Evolutionary conservation across 2,888 invertebrate species (phyloP), one percentile per base, ranked within the genome.

Genomic region (Agriopis aurantiaria): DNA sequence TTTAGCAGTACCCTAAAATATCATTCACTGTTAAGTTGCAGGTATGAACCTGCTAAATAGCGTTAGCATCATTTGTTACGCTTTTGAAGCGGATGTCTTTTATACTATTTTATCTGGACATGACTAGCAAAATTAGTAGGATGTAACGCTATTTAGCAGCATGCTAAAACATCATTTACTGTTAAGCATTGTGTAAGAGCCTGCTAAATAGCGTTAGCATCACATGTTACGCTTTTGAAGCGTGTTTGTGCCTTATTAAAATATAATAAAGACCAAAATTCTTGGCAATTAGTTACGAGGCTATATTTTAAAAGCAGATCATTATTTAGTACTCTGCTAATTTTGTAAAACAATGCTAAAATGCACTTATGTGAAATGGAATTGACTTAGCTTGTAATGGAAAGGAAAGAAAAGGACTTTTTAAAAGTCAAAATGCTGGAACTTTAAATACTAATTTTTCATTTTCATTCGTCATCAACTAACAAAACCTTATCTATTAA

Each of bases 291-390:
- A 12, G 6, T 45, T 5, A 14, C 12, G 58, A 58, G 58, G 58
- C 46, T 58, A 46, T 58, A 10, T 55, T 17, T 46, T 14, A 56
- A 14, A 43, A 43, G 10, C 14, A 11, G 56, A 11, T 43, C 41
- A 8, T 9, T 11, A 23, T 51, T 51, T 51, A 17, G n/a, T 12
- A 14, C 9, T 14, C 53, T 53, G 53, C 33, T 33, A 40, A 33
- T 11, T 40, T 40, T 40, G 4, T 43, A 0, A 6, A 57, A 55
- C 17, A 3, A 8, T 57, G 56, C 56, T 57, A 9, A 56, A 58
- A 58, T 58, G 58, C 58, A 58, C 58, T 58, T 23, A 58, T 8
- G 8, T n/a, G 17, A 59, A 65, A 68, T n/a, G 68, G 68, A 68
- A 68, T 68, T 68, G 68, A 62, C 7, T 9, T 55, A 64, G 33